phyloP scores from a whole-genome alignment of 2,888 invertebrate genomes.

The Selenia dentaria region DNA sequence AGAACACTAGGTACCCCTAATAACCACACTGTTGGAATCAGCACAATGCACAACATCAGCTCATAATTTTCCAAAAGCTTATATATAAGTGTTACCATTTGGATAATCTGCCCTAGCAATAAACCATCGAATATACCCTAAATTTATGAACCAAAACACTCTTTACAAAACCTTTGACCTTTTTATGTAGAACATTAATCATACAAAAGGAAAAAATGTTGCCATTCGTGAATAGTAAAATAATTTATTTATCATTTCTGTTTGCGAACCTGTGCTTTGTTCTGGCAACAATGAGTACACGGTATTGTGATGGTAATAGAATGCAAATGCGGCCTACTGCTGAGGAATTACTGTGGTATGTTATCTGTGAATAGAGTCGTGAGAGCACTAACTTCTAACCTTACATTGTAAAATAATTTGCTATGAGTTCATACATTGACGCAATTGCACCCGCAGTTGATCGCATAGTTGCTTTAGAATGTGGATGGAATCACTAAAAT shows the following conservation, averaged over 20 bases:
- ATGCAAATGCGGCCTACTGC: conserved; percentile 49
- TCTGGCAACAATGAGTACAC: conserved; percentile 35
- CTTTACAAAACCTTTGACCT: not conserved
- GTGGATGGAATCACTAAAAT: too few relatives aligned
- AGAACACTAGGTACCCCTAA: too few relatives aligned
- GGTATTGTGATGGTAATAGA: conserved; percentile 59
- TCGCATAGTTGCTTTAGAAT: too few relatives aligned
- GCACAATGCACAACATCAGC: too few relatives aligned
- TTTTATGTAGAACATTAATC: conserved; percentile 10
- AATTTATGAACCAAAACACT: not conserved
- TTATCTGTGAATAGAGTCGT: not conserved
- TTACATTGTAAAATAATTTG: too few relatives aligned
- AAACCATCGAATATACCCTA: not conserved
- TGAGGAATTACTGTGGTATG: not conserved
- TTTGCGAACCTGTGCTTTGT: conserved; percentile 32
- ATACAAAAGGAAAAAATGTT: conserved; percentile 22
- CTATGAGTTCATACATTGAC: too few relatives aligned
- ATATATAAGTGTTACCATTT: not conserved
- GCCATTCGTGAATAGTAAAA: conserved; percentile 30
- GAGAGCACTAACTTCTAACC: too few relatives aligned
- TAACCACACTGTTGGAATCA: too few relatives aligned
- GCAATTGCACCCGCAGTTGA: too few relatives aligned
- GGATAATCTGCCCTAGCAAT: not conserved
- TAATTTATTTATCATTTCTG: conserved; percentile 36
- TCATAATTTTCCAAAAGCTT: too few relatives aligned